phyloP scores from a whole-genome alignment of 2,113 vertebrate species.

The Plecotus auritus region DNA sequence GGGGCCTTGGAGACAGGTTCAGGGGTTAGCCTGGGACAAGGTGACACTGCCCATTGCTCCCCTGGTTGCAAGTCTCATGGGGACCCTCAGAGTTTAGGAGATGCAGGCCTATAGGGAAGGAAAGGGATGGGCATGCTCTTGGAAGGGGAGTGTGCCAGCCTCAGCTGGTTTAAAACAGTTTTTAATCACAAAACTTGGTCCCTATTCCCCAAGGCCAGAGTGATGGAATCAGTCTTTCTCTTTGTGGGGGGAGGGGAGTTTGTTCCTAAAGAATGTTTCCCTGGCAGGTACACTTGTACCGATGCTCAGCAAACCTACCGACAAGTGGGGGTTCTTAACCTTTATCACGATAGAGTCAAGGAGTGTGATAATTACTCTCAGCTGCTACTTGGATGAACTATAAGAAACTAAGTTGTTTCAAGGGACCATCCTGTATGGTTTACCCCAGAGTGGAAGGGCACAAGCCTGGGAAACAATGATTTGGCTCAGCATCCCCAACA shows the following conservation, averaged over 20 bases:
- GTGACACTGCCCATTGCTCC: no score
- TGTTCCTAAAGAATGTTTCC: background rate
- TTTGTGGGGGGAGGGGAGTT: fast-evolving
- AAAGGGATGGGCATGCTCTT: no score
- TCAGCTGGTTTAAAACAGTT: background rate
- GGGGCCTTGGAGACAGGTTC: no score
- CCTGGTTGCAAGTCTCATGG: no score
- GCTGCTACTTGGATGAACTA: background rate
- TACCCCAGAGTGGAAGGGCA: background rate
- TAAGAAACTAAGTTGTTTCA: background rate
- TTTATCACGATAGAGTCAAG: background rate
- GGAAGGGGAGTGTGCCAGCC: no score
- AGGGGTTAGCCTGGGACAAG: no score
- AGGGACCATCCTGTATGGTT: background rate
- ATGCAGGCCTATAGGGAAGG: no score
- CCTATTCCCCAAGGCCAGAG: background rate
- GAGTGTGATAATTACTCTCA: background rate
- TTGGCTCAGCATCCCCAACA: background rate
- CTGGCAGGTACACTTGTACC: background rate
- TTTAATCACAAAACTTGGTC: background rate
- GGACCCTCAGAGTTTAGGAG: no score
- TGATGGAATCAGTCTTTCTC: background rate
- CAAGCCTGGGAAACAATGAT: background rate
- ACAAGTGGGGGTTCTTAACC: background rate
- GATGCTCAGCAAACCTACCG: background rate